phyloP scores from a whole-genome alignment of 2,797 vertebrate species.

The Muraenolepis orangiensis region DNA sequence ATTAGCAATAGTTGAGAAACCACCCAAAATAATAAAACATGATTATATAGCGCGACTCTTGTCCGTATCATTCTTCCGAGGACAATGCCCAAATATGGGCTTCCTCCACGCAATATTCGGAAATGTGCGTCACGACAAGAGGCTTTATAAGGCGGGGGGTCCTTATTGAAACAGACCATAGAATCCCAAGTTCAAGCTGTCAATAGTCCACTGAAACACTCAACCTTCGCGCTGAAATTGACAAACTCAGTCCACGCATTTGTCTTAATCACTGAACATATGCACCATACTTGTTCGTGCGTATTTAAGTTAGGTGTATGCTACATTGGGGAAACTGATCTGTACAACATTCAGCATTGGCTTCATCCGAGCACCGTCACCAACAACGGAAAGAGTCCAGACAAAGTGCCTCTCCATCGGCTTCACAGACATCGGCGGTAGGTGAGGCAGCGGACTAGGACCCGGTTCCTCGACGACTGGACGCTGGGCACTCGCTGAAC shows the following conservation, averaged over 20 bases:
- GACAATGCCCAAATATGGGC: slow-evolving; percentile 86
- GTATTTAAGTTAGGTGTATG: not conserved
- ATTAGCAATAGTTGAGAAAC: not conserved
- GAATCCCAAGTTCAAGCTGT: slow-evolving; percentile 46
- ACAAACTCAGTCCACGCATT: slow-evolving; percentile 13
- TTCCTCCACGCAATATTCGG: slow-evolving; percentile 88
- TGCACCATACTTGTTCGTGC: not conserved
- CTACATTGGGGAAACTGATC: not conserved
- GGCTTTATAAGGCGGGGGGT: slow-evolving; percentile 76
- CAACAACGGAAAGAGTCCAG: slow-evolving; percentile 24
- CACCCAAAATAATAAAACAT: not conserved
- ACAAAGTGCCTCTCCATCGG: slow-evolving; percentile 26
- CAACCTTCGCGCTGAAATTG: slow-evolving; percentile 19
- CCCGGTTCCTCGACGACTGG: not conserved
- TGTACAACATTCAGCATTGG: slow-evolving; percentile 37
- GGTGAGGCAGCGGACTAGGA: slow-evolving; percentile 21
- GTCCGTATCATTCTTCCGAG: slow-evolving; percentile 67
- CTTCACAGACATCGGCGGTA: not conserved
- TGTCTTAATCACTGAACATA: not conserved
- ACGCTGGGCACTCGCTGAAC: slow-evolving; percentile 28
- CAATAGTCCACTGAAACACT: slow-evolving; percentile 20
- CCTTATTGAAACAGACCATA: slow-evolving; percentile 56
- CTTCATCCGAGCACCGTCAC: slow-evolving; percentile 37
- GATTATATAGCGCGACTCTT: not conserved
- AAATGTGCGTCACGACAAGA: slow-evolving; percentile 87